Evolutionary conservation across 2,113 vertebrate species (phyloP), one percentile per base, ranked within the genome.

Genomic region (Eleginops maclovinus): DNA sequence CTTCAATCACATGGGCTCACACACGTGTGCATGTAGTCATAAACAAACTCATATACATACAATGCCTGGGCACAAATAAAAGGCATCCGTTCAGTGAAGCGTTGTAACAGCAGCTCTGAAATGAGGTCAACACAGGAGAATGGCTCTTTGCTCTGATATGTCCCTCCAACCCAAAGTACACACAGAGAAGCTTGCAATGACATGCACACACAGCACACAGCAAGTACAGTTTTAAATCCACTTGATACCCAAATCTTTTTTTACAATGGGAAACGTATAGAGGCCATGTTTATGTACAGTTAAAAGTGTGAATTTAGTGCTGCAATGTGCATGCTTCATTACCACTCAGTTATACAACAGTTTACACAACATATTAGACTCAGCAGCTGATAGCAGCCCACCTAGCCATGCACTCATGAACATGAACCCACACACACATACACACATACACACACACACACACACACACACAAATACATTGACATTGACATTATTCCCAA

Each of bases 101-200:
- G 58, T 81, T 79, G 81, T 71, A 79, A 77, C 83, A 85, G 79
- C 83, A 79, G 79, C 74, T 86, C 75, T 65, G 61, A 79, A 93
- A 90, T 84, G 80, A 87, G 91, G 89, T 89, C 92, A 91, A 64
- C 76, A 60, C 75, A 75, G 65, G 70, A 83, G 79, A 87, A 78
- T 67, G 70, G 71, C 77, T 86, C 58, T 81, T 67, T 84, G 77
- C 84, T 78, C 59, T 83, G 65, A 80, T 76, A 75, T 85, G 75
- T 86, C 84, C 84, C 82, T 85, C 36, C 87, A 86, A 65, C 62
- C 36, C 63, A 74, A 73, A 77, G 70, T 79, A 58, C 61, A 75
- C 65, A 73, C 54, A 81, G 75, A 81, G 43, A 84, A 74, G 83
- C 80, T 78, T 54, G 58, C 63, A 54, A 77, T 76, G 53, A 82